A percentile compares a stretch with the other conserved stretches of the same genome.
Evolutionary conservation across 2,113 vertebrate genomes (phyloP).

Genomic region (Leptosomus discolor): DNA sequence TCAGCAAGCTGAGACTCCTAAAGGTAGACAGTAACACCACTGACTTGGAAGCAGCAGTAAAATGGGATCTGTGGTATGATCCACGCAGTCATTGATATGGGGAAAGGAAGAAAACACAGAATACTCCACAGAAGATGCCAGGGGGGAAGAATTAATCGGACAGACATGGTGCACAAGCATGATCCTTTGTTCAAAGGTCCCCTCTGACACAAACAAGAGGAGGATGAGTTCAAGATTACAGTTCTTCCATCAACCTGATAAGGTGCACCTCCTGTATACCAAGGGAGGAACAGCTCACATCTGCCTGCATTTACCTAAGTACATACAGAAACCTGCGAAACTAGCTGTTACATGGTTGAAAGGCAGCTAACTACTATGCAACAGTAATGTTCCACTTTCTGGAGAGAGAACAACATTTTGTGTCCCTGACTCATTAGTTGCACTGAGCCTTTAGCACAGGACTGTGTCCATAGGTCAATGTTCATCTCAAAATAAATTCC

Average conservation of each 20-base stretch:
- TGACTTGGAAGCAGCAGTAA: background rate
- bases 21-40: background rate
- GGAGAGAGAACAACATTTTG: background rate
- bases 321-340: background rate
- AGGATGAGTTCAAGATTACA: background rate
- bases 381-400: background rate
- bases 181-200: background rate
- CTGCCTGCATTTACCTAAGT: background rate
- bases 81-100: background rate
- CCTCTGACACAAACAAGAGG: background rate
- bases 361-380: too few species aligned
- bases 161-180: background rate
- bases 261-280: background rate
- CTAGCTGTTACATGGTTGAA: background rate
- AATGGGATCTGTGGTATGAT: background rate
- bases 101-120: background rate
- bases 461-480: background rate
- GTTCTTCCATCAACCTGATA: background rate
- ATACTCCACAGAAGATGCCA: background rate
- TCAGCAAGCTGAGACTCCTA: background rate
- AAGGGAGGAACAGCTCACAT: background rate
- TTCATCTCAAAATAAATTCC: background rate
- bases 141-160: background rate
- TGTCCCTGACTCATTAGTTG: background rate
- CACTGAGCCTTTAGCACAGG: rapidly evolving